phyloP scores from a whole-genome alignment of 2,113 vertebrate genomes.

The Chascanopsetta lugubris region DNA sequence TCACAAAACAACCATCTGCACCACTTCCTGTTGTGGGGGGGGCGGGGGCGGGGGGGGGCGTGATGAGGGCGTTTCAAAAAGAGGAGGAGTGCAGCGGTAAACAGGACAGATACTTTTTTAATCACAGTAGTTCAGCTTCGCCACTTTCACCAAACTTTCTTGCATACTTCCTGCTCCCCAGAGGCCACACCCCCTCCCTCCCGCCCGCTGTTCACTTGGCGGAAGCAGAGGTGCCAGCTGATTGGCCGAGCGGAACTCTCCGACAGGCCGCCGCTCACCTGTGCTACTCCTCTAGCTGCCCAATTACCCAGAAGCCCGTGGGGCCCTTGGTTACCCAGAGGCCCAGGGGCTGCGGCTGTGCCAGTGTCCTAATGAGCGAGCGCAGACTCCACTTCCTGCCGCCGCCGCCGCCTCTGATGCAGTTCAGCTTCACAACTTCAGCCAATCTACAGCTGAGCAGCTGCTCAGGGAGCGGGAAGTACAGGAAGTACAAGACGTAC shows the following conservation, averaged over 20 bases:
- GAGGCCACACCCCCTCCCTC: no score
- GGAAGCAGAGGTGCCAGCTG: slow-evolving; percentile 62
- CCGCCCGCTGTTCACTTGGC: slow-evolving; percentile 57
- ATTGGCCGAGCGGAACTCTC: slow-evolving; percentile 80
- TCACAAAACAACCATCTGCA: slow-evolving; percentile 41
- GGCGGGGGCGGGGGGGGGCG: neutral
- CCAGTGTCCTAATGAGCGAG: slow-evolving; percentile 73
- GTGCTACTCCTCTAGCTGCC: slow-evolving; percentile 70
- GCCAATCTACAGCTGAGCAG: slow-evolving; percentile 5
- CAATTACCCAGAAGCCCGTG: slow-evolving; percentile 78
- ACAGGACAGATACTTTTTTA: slow-evolving; percentile 47
- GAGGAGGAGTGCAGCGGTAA: slow-evolving; percentile 18
- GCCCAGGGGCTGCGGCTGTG: slow-evolving; percentile 69
- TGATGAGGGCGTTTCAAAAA: neutral
- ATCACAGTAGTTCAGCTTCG: slow-evolving; percentile 62
- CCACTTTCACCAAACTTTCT: slow-evolving; percentile 62
- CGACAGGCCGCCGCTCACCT: slow-evolving; percentile 75
- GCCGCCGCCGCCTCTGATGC: neutral
- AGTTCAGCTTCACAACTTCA: slow-evolving; percentile 39
- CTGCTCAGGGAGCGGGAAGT: no score
- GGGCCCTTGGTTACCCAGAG: slow-evolving; percentile 77
- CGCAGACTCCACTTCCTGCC: slow-evolving; percentile 47
- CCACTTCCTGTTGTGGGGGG: slow-evolving; percentile 27
- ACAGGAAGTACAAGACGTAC: no score
- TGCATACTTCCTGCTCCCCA: slow-evolving; percentile 58